Evolutionary conservation across 2,888 invertebrate genomes (phyloP).

Genomic region (Ophion costatus): DNA sequence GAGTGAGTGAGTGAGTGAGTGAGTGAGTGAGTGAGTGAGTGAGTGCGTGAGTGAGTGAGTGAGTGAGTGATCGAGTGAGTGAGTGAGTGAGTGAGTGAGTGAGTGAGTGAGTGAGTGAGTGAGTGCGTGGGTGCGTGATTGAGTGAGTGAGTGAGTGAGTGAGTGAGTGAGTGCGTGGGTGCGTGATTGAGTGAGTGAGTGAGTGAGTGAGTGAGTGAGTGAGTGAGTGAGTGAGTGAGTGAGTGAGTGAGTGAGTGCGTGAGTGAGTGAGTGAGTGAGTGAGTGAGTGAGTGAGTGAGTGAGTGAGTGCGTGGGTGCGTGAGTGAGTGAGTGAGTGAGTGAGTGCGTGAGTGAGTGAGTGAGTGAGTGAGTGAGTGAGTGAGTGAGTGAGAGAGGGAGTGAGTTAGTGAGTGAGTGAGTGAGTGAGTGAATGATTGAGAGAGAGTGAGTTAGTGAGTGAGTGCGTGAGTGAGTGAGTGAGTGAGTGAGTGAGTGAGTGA

Average conservation of each 20-base stretch:
- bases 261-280: constrained; percentile 68
- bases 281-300: constrained; percentile 19
- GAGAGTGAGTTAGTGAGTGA: background rate
- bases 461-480: no score
- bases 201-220: constrained; percentile 66
- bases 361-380: background rate
- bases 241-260: constrained; percentile 64
- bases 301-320: no score
- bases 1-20: constrained; percentile 67
- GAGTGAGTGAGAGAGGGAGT: constrained; percentile 67
- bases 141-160: constrained; percentile 19
- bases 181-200: constrained; percentile 68
- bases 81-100: constrained; percentile 65
- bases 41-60: constrained; percentile 65
- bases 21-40: constrained; percentile 67
- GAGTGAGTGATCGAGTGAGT: background rate
- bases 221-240: background rate
- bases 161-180: constrained; percentile 11
- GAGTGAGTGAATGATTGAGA: constrained; percentile 62
- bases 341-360: constrained; percentile 62
- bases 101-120: constrained; percentile 66
- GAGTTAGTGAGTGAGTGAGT: constrained; percentile 67
- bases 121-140: constrained; percentile 67
- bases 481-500: constrained; percentile 68
- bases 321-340: constrained; percentile 68